Percentiles rank a stretch among this genome's conserved stretches.
phyloP scores from a whole-genome alignment of 30 jellyfish, hydroid and myxozoan genomes.

The Aurelia sp. region DNA sequence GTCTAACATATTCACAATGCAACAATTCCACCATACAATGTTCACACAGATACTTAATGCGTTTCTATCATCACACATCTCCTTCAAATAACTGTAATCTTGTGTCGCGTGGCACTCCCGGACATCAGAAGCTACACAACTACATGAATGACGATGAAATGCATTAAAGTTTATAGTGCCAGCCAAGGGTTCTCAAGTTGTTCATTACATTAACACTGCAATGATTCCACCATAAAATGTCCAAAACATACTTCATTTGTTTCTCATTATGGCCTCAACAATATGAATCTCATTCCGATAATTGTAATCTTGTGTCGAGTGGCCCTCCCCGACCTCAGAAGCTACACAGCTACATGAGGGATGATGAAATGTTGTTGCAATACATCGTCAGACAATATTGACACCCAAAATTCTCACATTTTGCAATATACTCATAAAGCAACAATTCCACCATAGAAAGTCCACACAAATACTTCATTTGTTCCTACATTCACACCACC shows the following conservation, averaged over 20 bases:
- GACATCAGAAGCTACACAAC: not conserved
- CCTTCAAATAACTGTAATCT: conserved; percentile 54
- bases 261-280: conserved; percentile 21
- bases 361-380: too few relatives aligned
- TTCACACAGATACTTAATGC: conserved; percentile 44
- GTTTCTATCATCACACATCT: conserved; percentile 34
- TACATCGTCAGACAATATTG: too few relatives aligned
- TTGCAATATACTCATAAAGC: not conserved
- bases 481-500: conserved; percentile 32
- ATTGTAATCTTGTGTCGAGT: conserved; percentile 49
- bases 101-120: conserved; percentile 40
- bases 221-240: conserved; percentile 68
- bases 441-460: conserved; percentile 71
- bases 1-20: not conserved
- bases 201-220: not conserved
- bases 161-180: too few relatives aligned
- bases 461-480: conserved; percentile 53
- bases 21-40: conserved; percentile 68
- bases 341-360: not conserved
- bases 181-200: too few relatives aligned
- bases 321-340: conserved; percentile 33
- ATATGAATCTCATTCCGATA: conserved; percentile 52
- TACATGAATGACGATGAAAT: too few relatives aligned
- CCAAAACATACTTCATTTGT: conserved; percentile 53
- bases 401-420: too few relatives aligned